Percentiles rank a stretch among this genome's conserved stretches.
Evolutionary conservation across 2,113 vertebrate genomes (phyloP).

Genomic region (Sclerurus mexicanus): DNA sequence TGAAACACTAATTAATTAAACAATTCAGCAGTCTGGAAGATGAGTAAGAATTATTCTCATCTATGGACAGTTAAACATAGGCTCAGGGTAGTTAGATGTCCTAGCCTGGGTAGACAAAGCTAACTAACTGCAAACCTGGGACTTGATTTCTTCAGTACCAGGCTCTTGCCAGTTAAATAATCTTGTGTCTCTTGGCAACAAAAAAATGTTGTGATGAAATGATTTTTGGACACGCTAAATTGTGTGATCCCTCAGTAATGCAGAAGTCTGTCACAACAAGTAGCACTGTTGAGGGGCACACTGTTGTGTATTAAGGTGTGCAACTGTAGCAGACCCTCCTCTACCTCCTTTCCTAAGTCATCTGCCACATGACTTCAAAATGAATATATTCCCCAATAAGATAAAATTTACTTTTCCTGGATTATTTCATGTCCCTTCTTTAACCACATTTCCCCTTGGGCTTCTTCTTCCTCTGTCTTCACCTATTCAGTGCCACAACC

Average conservation of each 20-base stretch:
- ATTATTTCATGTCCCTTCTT: neutral
- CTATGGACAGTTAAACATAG: neutral
- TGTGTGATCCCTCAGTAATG: neutral
- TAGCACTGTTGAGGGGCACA: neutral
- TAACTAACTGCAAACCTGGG: neutral
- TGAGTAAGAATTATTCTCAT: neutral
- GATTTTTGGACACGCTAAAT: neutral
- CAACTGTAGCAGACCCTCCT: neutral
- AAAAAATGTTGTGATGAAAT: neutral
- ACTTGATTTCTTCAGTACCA: neutral
- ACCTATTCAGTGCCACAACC: neutral
- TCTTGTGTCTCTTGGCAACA: neutral
- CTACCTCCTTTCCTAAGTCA: neutral
- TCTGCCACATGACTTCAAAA: neutral
- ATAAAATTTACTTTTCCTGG: neutral
- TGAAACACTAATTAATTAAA: conserved; percentile 30
- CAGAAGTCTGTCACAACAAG: neutral
- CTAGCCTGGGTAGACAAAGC: neutral
- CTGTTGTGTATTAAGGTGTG: neutral
- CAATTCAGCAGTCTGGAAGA: neutral
- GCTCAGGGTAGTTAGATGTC: neutral
- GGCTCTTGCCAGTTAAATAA: neutral
- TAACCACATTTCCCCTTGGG: neutral
- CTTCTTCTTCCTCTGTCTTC: neutral
- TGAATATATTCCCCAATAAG: neutral